These are phyloP conservation scores for Wasmannia auropunctata DNA, from an alignment of 1,140 invertebrate species.

Conservation along the genomic window DNA sequence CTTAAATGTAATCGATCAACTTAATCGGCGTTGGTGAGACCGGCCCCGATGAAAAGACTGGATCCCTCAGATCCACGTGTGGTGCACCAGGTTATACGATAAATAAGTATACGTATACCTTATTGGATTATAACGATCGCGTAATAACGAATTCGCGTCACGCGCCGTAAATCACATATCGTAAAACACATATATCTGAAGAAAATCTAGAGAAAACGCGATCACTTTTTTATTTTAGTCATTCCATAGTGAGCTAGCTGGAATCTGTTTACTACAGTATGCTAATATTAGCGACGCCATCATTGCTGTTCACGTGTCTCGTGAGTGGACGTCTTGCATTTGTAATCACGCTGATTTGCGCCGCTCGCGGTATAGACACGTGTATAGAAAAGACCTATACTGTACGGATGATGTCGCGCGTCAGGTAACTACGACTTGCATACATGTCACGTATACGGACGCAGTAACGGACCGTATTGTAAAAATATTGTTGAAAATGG, in stretches of 20 bases:
- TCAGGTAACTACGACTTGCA: not conserved
- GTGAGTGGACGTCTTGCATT: slow-evolving; percentile 19
- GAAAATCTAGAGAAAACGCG: not conserved
- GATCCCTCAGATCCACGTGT: too few species aligned
- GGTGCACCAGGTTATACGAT: too few species aligned
- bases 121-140: too few species aligned
- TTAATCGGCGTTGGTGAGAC: too few species aligned
- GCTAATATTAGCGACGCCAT: slow-evolving; percentile 1
- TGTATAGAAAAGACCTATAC: not conserved
- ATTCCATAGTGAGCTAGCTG: not conserved
- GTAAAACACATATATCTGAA: not conserved
- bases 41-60: too few species aligned
- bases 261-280: slow-evolving; percentile 13
- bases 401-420: not conserved
- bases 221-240: not conserved
- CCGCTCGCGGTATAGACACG: not conserved
- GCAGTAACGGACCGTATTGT: too few species aligned
- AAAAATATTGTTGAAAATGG: too few species aligned
- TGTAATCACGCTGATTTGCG: slow-evolving; percentile 6
- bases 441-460: not conserved
- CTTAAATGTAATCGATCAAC: too few species aligned
- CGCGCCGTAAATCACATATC: not conserved
- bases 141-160: too few species aligned
- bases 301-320: slow-evolving; percentile 15
- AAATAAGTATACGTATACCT: too few species aligned